Evolutionary conservation across 2,888 invertebrate genomes (phyloP), one percentile per base, ranked within the genome.

Genomic region (Corbicula japonica): DNA sequence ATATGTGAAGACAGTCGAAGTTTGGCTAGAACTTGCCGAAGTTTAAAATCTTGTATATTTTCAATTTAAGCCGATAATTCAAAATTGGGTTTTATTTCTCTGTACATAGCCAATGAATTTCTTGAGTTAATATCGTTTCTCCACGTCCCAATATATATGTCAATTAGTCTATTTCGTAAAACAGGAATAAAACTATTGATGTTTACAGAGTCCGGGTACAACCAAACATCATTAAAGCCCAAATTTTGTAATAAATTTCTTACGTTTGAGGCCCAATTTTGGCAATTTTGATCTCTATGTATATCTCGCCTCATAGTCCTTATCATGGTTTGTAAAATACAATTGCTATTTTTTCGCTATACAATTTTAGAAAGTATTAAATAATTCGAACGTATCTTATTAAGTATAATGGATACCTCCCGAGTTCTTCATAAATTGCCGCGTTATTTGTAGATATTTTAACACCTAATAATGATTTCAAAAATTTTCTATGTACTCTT

Each of bases 401-500:
- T n/a, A 48, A 15, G 30, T 48, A 23, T 46, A 63, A 32, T 32
- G 63, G 48, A 41, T 56, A 68, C 44, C 56, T 54, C 8, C 54
- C 54, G n/a, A 44, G 8, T 26, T 68, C 52, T 54, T 28, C 41
- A 56, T 68, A 54, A n/a, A 68, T 8, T 38, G 56, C 35, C n/a
- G 50, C 54, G 30, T 23, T 46, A 28, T 44, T 41, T 30, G 41
- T 68, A 15, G 44, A 34, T 18, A 21, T 54, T n/a, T 44, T 56
- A 12, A 54, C 54, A 41, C 41, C 44, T 2, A 65, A n/a, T 15
- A 65, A 18, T 28, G 58, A 32, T 32, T 73, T 58, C n/a, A 63
- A 58, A 58, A 44, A 65, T 65, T 73, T 65, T 21, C 48, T 54
- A 48, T 73, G 73, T 48, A 73, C 65, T n/a, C 65, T 26, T 52